Evolutionary conservation across 2,888 invertebrate genomes (phyloP).

Genomic region (Galerucella nymphaeae): DNA sequence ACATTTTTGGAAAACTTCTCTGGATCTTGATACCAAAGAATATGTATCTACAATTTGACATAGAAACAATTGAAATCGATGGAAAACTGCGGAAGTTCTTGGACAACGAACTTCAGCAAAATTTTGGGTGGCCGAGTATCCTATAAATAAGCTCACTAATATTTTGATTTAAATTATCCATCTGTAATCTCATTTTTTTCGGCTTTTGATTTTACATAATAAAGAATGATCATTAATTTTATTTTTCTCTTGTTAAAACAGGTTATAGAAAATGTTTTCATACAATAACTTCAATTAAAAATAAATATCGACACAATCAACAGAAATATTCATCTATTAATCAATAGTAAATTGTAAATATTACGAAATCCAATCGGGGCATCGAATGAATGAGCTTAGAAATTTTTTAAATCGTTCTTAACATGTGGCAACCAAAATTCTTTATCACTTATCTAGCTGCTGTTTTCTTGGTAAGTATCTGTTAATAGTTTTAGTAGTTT

Average conservation of each 20-base stretch:
- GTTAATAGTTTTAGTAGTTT: slow-evolving; percentile 2
- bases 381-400: slow-evolving; percentile 4
- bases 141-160: too few species aligned
- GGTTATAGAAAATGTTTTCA: not conserved
- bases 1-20: too few species aligned
- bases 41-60: too few species aligned
- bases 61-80: too few species aligned
- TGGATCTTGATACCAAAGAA: too few species aligned
- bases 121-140: too few species aligned
- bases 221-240: not conserved
- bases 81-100: too few species aligned
- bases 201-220: too few species aligned
- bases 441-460: slow-evolving; percentile 48
- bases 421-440: slow-evolving; percentile 46
- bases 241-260: not conserved
- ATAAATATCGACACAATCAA: slow-evolving; percentile 2
- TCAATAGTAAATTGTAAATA: slow-evolving; percentile 4
- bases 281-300: slow-evolving; percentile 4
- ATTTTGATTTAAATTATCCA: too few species aligned
- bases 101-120: too few species aligned
- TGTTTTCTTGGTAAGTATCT: slow-evolving; percentile 50
- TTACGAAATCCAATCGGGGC: slow-evolving; percentile 1
- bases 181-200: too few species aligned
- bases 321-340: slow-evolving; percentile 9
- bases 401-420: slow-evolving; percentile 33